Evolutionary conservation across 2,888 invertebrate genomes (phyloP).

Genomic region (Leptothorax acervorum): DNA sequence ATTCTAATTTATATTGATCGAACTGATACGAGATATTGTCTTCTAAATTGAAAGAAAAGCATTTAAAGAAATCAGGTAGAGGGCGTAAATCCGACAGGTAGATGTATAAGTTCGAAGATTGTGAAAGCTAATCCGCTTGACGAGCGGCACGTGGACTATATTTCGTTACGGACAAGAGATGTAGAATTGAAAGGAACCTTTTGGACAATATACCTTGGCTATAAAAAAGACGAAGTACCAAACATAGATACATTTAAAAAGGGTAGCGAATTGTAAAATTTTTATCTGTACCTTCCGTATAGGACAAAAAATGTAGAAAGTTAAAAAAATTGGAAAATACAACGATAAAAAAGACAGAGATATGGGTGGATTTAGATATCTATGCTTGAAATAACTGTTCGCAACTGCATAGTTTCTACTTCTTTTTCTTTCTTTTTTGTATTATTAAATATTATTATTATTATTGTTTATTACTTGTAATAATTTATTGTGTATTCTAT

Average conservation of each 20-base stretch:
- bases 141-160: conserved; percentile 66
- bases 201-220: conserved; percentile 49
- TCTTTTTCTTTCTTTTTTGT: not conserved
- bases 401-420: not conserved
- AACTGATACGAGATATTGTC: conserved; percentile 68
- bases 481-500: not conserved
- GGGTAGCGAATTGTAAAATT: conserved; percentile 17
- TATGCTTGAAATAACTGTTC: not conserved
- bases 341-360: not conserved
- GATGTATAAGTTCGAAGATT: conserved; percentile 60
- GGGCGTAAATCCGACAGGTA: conserved; percentile 58
- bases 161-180: conserved; percentile 48
- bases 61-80: conserved; percentile 65
- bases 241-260: not conserved
- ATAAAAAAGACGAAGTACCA: conserved; percentile 25
- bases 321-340: not conserved
- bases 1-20: conserved; percentile 80
- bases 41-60: conserved; percentile 66
- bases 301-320: not conserved
- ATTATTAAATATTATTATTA: not conserved
- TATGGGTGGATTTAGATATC: not conserved
- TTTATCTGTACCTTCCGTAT: conserved; percentile 9
- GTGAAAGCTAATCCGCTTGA: conserved; percentile 76
- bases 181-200: not conserved
- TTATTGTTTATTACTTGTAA: conserved; percentile 3